phyloP scores from a whole-genome alignment of 2,113 vertebrate species.

The Psittacus erithacus region DNA sequence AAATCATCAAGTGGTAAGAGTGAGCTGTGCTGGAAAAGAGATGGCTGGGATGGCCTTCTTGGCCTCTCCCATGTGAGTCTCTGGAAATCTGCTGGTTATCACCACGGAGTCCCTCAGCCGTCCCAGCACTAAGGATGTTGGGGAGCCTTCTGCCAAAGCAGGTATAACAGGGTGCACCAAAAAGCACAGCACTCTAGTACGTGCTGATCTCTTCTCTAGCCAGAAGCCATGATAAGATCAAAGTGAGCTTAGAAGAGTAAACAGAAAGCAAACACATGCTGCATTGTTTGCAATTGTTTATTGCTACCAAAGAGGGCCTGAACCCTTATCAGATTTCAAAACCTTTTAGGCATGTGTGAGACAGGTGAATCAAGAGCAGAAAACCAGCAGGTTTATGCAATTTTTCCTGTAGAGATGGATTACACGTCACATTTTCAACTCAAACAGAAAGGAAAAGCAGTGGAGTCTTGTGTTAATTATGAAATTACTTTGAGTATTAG shows the following conservation, averaged over 20 bases:
- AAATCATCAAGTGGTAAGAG: background rate
- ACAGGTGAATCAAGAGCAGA: background rate
- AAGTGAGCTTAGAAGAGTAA: background rate
- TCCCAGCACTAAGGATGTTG: background rate
- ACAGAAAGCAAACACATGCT: background rate
- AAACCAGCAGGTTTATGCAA: background rate
- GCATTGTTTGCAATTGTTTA: background rate
- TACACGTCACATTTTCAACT: background rate
- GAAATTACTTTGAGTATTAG: background rate
- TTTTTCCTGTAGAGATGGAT: background rate
- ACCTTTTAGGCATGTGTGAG: background rate
- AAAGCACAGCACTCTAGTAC: background rate
- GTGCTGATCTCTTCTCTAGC: background rate
- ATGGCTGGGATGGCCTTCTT: background rate
- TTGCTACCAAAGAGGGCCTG: background rate
- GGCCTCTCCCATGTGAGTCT: fast-evolving
- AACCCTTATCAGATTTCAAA: constrained; percentile 1
- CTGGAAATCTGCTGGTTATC: background rate
- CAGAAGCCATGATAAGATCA: background rate
- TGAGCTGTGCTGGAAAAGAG: background rate
- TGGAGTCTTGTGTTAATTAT: background rate
- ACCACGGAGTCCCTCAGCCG: fast-evolving
- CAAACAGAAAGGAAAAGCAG: background rate
- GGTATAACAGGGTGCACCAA: background rate
- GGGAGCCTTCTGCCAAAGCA: background rate